phyloP scores from a whole-genome alignment of 53 echinoderm and acorn worm species.

The Holothuria scabra region DNA sequence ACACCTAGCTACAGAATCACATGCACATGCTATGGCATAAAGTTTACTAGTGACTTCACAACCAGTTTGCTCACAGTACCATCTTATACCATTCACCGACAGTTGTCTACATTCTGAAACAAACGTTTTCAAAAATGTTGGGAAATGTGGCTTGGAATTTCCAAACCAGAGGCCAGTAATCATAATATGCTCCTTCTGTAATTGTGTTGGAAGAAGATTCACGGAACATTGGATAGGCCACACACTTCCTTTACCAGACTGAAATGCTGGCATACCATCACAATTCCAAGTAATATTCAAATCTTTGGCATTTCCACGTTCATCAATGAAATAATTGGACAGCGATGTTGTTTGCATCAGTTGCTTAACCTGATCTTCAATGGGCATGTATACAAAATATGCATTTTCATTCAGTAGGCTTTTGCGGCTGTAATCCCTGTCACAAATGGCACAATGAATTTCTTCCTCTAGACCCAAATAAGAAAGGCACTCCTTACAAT shows the following conservation, averaged over 20 bases:
- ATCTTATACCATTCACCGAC: conserved; percentile 35
- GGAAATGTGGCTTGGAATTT: conserved; percentile 39
- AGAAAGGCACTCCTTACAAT: conserved; percentile 12
- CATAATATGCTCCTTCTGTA: conserved; percentile 18
- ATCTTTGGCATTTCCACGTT: background rate
- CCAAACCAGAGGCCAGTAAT: conserved; percentile 60
- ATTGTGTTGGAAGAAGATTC: background rate
- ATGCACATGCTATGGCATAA: conserved; percentile 37
- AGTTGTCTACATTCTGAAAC: conserved; percentile 41
- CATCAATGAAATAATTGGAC: conserved; percentile 2
- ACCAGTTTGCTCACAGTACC: conserved; percentile 3
- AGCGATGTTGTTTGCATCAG: background rate
- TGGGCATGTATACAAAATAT: conserved; percentile 19
- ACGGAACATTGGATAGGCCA: conserved; percentile 67
- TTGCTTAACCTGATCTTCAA: background rate
- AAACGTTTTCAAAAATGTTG: conserved; percentile 56
- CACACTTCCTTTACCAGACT: conserved; percentile 57
- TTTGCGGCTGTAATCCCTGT: background rate
- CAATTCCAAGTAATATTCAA: conserved; percentile 52
- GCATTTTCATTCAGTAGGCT: conserved; percentile 3
- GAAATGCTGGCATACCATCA: conserved; percentile 73
- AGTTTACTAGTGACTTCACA: background rate
- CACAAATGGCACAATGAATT: conserved; percentile 2
- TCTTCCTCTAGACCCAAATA: conserved; percentile 2
- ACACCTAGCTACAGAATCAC: conserved; percentile 61